Percentiles rank a stretch among this genome's conserved stretches.
Conservation (phyloP, 2,113 vertebrate species). For the Melierax canorus region DNA sequence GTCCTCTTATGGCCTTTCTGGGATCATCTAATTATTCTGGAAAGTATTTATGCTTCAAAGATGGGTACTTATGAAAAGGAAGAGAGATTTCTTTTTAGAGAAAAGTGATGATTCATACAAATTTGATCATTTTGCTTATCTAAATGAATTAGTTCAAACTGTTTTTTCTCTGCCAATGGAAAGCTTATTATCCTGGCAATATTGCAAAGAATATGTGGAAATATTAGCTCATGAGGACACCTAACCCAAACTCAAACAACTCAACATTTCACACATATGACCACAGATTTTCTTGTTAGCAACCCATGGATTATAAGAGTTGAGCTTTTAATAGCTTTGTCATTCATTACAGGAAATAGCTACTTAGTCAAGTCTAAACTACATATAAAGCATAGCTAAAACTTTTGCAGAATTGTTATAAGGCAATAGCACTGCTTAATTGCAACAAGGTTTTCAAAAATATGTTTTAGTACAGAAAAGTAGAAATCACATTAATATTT, state of each 20-base stretch:
- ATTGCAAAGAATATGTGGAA: background rate
- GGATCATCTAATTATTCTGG: background rate
- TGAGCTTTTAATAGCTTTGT: background rate
- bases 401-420: background rate
- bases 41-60: background rate
- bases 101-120: background rate
- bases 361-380: background rate
- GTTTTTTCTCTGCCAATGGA: background rate
- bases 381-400: background rate
- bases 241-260: background rate
- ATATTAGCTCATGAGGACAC: background rate
- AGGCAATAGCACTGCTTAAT: background rate
- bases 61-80: background rate
- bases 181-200: background rate
- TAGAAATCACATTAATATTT: background rate
- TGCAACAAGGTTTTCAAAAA: background rate
- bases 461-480: background rate
- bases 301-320: background rate
- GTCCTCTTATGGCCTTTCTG: background rate
- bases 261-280: background rate
- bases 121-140: background rate
- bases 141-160: background rate
- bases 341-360: background rate
- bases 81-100: background rate
- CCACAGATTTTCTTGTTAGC: background rate